Base-by-base conservation (phyloP, 2,113 vertebrate genomes). In the Oryzias woworae region DNA sequence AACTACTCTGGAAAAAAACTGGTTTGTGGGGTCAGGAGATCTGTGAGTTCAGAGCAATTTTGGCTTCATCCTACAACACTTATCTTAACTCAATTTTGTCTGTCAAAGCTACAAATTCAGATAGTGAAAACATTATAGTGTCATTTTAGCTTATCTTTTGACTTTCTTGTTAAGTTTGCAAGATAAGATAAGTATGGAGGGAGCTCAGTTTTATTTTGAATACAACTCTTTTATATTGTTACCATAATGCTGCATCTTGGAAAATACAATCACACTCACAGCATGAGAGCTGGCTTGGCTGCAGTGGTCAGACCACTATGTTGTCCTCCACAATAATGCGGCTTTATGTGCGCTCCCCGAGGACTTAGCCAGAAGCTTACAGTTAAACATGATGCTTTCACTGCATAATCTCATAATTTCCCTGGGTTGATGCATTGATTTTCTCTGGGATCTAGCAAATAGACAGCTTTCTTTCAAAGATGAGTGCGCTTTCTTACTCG, bases 321-420 rank as follows among this genome's bases (percentile, higher is more conserved):
- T 17, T 71, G 45, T 69, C 49, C 14, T 58, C 14, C 59, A 36
- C 43, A 28, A 14, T 65, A 69, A 66, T 79, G 55, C 20, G 53
- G 24, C 52, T 65, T 46, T 71, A 59, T 61, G 47, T 62, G 20
- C 52, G 62, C 15, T 36, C 45, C 56, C 13, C 18, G 62, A 31
- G 51, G 41, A 60, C 69, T 81, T 77, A 84, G 48, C 67, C 75
- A 18, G 57, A 74, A 52, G 75, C 65, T 78, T 60, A 73, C 56
- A 59, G 51, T 28, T 53, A 3, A 76, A 77, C 59, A 58, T 44
- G 3, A 22, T 31, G 69, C 57, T 31, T 64, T 85, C 73, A 78
- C 65, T 58, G 61, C 59, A 66, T 81, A 80, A 81, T 82, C 67
- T 73, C 71, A 53, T 75, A 75, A 53, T 64, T 79, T 58, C 75